phyloP scores from a whole-genome alignment of 2,797 vertebrate genomes.

The Hafferia zeledoni region DNA sequence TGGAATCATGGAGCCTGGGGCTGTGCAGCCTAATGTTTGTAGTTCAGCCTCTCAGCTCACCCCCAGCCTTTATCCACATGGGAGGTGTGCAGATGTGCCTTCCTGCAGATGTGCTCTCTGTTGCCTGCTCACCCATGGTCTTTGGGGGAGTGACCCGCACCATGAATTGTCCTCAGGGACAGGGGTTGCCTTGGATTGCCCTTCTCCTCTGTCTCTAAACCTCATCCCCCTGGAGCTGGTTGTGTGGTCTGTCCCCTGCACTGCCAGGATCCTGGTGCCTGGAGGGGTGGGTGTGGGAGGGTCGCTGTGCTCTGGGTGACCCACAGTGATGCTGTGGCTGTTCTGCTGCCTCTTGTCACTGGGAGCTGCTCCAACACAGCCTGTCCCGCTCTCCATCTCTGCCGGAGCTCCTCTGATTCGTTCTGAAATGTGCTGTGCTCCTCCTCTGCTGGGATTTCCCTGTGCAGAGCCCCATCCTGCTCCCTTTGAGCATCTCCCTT shows the following conservation, averaged over 20 bases:
- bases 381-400: background rate
- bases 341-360: background rate
- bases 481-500: accelerated
- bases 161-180: background rate
- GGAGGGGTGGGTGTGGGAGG: background rate
- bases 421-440: background rate
- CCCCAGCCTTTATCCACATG: accelerated
- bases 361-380: accelerated
- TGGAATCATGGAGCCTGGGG: accelerated
- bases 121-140: background rate
- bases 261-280: background rate
- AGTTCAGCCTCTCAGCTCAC: background rate
- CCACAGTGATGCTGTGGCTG: accelerated
- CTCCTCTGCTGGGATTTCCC: background rate
- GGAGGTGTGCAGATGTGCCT: background rate
- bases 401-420: background rate
- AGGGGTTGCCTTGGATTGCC: background rate
- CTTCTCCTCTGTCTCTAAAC: background rate
- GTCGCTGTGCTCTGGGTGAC: background rate
- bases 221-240: background rate
- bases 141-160: accelerated
- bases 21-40: background rate
- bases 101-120: background rate
- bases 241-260: accelerated
- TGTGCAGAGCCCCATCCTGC: background rate